Base-by-base conservation (phyloP, 2,888 invertebrate species). In the Himalopsyche anomala region DNA sequence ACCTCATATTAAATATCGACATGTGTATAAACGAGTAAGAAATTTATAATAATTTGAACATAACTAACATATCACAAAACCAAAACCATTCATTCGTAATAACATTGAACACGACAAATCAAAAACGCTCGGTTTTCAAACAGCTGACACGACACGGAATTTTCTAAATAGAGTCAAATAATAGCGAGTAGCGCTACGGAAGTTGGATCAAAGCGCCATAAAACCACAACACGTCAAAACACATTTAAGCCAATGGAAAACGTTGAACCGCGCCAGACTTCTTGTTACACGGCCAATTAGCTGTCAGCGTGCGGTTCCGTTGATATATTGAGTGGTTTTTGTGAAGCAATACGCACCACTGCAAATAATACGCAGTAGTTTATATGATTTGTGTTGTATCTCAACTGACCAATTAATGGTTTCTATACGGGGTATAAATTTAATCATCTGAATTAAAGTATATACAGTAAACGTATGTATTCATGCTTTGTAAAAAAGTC, bases 191-290 rank as follows among this genome's bases (percentile, higher is more conserved):
- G 74, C 74, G 74, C 36, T 74, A 38, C 28, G 74, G 74, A 74
- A 74, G 74, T 74, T 74, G 36, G 74, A 74, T 74, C 74, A 74
- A 74, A 74, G 74, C 74, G 74, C 74, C 36, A 74, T 74, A 74
- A 74, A 74, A 74, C 74, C 74, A 36, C 74, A 74, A 74, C 74
- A 74, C 74, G 74, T 74, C 74, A 74, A 74, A 74, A 74, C 74
- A 74, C 74, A 74, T 74, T 74, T 74, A 74, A 74, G 74, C 74
- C 74, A 74, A 74, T 74, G 38, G 74, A 74, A 74, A 74, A 36
- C 74, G 74, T 36, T 28, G 74, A 74, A 74, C 74, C 74, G 74
- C 74, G 74, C 74, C 74, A 74, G 74, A 74, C 74, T 74, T 74
- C 74, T 74, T 74, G 74, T 74, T 74, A 36, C 36, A 74, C 74